A percentile compares a stretch with the other conserved stretches of the same genome.
phyloP scores from a whole-genome alignment of 2,888 invertebrate species.

The Erebia ligea region DNA sequence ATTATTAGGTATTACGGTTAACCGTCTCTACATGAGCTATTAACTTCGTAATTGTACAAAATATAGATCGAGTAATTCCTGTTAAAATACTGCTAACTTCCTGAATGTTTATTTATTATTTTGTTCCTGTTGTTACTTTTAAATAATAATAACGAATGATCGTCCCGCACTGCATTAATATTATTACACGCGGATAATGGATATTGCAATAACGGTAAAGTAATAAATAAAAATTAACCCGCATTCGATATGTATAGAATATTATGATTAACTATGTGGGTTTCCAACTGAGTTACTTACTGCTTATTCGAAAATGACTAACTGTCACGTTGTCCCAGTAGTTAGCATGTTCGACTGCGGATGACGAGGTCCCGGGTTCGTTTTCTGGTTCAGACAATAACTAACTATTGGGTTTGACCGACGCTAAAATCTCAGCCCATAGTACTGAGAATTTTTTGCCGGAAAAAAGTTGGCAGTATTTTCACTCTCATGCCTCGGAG shows the following conservation, averaged over 20 bases:
- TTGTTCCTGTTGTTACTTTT: slow-evolving; percentile 5
- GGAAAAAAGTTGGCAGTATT: too few species aligned
- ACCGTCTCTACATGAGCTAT: not conserved
- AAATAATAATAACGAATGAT: slow-evolving; percentile 12
- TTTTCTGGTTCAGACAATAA: too few species aligned
- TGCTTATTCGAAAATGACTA: too few species aligned
- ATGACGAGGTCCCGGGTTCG: not conserved
- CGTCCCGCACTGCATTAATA: slow-evolving; percentile 12
- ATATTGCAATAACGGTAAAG: slow-evolving; percentile 5
- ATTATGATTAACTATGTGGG: not conserved
- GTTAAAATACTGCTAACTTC: not conserved
- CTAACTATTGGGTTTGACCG: too few species aligned
- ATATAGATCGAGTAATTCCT: not conserved
- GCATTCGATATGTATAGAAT: not conserved
- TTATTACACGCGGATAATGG: slow-evolving; percentile 5
- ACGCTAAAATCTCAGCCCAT: too few species aligned
- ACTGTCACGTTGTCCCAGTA: too few species aligned
- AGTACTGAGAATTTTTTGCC: too few species aligned
- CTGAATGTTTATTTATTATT: slow-evolving; percentile 17
- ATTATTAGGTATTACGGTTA: not conserved
- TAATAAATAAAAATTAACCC: not conserved
- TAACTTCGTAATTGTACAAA: not conserved
- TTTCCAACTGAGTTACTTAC: not conserved
- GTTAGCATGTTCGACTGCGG: too few species aligned
- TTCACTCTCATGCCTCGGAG: too few species aligned